A percentile compares a stretch with the other conserved stretches of the same genome.
Conservation (phyloP, 1,140 invertebrate species). For the Drosophila trapezifrons region DNA sequence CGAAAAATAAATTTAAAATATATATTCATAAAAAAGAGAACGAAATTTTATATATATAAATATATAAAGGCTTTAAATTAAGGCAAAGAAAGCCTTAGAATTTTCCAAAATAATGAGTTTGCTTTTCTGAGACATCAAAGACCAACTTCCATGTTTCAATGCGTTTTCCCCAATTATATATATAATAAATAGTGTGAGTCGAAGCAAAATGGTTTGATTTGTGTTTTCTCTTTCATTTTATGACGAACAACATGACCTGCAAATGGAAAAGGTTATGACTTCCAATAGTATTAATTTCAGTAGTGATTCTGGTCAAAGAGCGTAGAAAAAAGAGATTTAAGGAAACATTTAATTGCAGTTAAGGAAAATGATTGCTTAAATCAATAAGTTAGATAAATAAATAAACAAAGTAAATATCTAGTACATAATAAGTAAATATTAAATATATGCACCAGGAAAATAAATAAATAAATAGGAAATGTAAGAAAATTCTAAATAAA, state of each 20-base stretch:
- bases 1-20: neutral
- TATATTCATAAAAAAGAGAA: too few relatives aligned
- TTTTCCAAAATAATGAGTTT: too few relatives aligned
- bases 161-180: too few relatives aligned
- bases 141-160: neutral
- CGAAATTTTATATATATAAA: neutral
- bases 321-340: too few relatives aligned
- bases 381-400: too few relatives aligned
- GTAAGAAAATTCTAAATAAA: too few relatives aligned
- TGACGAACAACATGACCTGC: constrained; percentile 8
- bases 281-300: neutral
- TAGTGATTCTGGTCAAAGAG: neutral
- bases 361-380: too few relatives aligned
- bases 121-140: constrained; percentile 2
- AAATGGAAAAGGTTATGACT: neutral
- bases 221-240: constrained; percentile 20
- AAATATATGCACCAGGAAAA: too few relatives aligned
- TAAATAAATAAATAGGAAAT: too few relatives aligned
- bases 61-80: neutral
- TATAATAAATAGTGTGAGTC: neutral
- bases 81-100: neutral
- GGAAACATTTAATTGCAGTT: too few relatives aligned
- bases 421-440: too few relatives aligned
- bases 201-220: constrained; percentile 19
- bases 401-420: too few relatives aligned